These are phyloP conservation scores for Cyclura pinguis DNA, from an alignment of 2,797 vertebrate genomes.

Conservation along the genomic window DNA sequence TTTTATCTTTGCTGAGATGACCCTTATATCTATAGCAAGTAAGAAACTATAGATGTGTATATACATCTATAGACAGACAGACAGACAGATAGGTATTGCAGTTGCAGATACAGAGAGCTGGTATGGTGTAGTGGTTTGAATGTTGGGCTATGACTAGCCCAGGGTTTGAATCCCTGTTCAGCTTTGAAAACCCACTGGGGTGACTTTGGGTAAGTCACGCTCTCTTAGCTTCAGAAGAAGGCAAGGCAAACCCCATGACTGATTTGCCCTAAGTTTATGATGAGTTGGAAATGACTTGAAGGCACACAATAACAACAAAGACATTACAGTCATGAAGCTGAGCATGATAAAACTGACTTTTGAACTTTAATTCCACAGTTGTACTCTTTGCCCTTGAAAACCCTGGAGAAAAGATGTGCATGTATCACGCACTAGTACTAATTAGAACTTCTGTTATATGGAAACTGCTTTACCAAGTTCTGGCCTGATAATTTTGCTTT, in stretches of 20 bases:
- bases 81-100: too few relatives aligned
- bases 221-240: too few relatives aligned
- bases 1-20: slow-evolving; percentile 37
- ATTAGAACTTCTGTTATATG: background rate
- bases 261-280: too few relatives aligned
- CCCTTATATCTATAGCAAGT: slow-evolving; percentile 34
- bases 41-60: background rate
- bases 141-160: too few relatives aligned
- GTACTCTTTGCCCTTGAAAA: background rate
- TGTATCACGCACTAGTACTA: background rate
- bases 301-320: background rate
- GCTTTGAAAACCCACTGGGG: too few relatives aligned
- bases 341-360: background rate
- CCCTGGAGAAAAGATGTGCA: background rate
- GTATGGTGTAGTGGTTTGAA: too few relatives aligned
- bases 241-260: too few relatives aligned
- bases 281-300: too few relatives aligned
- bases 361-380: background rate
- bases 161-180: background rate
- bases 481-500: background rate
- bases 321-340: background rate
- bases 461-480: slow-evolving; percentile 21
- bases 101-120: too few relatives aligned
- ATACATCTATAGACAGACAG: too few relatives aligned
- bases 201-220: too few relatives aligned